phyloP scores from a whole-genome alignment of 2,113 vertebrate species.

The Todiramphus saurophagus region DNA sequence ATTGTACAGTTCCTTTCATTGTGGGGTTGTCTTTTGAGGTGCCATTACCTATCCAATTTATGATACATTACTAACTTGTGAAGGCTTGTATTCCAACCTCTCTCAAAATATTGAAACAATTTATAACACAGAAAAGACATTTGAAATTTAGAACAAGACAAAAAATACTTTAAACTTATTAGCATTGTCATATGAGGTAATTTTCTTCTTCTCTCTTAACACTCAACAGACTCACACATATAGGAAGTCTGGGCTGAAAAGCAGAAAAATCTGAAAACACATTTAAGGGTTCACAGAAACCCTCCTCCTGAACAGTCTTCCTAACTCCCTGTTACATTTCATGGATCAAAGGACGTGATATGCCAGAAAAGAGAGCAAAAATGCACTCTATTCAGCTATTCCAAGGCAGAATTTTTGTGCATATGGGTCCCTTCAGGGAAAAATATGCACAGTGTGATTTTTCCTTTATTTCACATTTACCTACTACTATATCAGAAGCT shows the following conservation, averaged over 20 bases:
- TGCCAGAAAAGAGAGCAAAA: background rate
- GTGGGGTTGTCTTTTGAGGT: background rate
- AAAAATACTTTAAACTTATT: background rate
- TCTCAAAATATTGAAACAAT: background rate
- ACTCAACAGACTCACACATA: background rate
- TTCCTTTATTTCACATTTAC: background rate
- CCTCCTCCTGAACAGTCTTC: background rate
- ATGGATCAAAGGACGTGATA: slow-evolving; percentile 27
- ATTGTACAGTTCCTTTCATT: background rate
- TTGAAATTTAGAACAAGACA: background rate
- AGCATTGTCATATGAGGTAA: background rate
- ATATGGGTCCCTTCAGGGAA: slow-evolving; percentile 41
- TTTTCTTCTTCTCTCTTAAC: background rate
- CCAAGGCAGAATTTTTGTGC: background rate
- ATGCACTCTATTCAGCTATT: background rate
- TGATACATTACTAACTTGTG: background rate
- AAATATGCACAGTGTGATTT: slow-evolving; percentile 33
- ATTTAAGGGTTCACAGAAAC: background rate
- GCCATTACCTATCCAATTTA: background rate
- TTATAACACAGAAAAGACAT: background rate
- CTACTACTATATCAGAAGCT: background rate
- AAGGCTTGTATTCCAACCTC: background rate
- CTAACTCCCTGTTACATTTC: slow-evolving; percentile 13
- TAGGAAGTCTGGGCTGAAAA: background rate
- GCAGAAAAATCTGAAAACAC: background rate